Conservation (phyloP, 2,888 invertebrate genomes). For the Spodoptera picta region DNA sequence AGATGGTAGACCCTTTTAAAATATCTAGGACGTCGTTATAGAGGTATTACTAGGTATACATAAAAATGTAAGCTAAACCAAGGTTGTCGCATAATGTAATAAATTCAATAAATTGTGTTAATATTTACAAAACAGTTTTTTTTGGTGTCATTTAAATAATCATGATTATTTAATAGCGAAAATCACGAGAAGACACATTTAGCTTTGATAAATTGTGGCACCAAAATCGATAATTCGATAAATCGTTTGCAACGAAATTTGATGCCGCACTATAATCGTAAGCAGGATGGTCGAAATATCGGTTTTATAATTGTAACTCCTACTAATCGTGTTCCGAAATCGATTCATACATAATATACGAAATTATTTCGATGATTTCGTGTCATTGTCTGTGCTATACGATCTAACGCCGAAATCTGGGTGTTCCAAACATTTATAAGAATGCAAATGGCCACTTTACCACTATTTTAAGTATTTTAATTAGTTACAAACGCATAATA, state of each 20-base stretch:
- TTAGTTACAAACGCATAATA: conserved; percentile 58
- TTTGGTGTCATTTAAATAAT: not conserved
- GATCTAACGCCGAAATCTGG: conserved; percentile 38
- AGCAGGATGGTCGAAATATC: conserved; percentile 8
- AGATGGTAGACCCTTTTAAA: no score
- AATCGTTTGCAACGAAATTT: conserved; percentile 22
- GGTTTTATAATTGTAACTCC: conserved; percentile 22
- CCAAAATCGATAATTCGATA: conserved; percentile 3
- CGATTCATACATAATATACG: conserved; percentile 27
- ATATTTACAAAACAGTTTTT: no score
- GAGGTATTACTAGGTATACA: not conserved
- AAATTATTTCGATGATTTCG: conserved; percentile 21
- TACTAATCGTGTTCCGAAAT: conserved; percentile 36
- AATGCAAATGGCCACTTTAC: conserved; percentile 60
- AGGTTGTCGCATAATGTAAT: no score
- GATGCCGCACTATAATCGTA: conserved; percentile 25
- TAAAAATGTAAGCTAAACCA: not conserved
- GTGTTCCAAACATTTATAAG: conserved; percentile 56
- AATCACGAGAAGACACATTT: not conserved
- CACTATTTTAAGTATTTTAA: conserved; percentile 61
- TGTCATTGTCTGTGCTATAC: conserved; percentile 41
- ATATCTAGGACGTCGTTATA: no score
- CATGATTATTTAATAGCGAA: not conserved
- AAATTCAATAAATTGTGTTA: no score
- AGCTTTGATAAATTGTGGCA: conserved; percentile 9